These are phyloP conservation scores for Rhinoptilus africanus DNA, from an alignment of 2,113 vertebrate genomes.

Conservation along the genomic window DNA sequence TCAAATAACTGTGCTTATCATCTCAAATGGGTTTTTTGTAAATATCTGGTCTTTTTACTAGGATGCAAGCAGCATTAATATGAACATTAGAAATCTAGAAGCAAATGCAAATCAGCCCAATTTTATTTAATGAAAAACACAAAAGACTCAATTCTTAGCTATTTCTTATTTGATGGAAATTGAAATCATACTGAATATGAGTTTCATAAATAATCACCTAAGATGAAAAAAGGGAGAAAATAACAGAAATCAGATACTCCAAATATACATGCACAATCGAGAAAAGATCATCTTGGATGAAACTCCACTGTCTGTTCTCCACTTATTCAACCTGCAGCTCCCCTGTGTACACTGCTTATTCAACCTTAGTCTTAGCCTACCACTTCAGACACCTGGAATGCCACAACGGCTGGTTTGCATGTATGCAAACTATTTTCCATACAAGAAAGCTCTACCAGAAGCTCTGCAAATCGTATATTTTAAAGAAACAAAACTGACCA, in stretches of 20 bases:
- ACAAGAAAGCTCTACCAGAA: neutral
- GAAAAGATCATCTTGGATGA: neutral
- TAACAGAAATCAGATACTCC: neutral
- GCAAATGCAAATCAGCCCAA: neutral
- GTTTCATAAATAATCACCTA: neutral
- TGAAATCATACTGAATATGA: neutral
- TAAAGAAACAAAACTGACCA: constrained; percentile 53
- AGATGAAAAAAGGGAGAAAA: neutral
- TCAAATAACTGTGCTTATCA: neutral
- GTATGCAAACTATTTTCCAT: neutral
- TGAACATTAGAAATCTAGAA: neutral
- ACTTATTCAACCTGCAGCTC: neutral
- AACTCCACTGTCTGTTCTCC: neutral
- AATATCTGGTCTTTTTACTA: neutral
- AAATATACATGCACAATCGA: neutral
- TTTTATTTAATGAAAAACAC: neutral
- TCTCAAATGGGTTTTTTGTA: neutral
- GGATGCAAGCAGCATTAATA: neutral
- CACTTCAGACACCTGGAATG: neutral
- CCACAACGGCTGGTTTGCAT: neutral
- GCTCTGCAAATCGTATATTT: constrained; percentile 55
- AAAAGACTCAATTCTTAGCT: neutral
- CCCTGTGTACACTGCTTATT: neutral
- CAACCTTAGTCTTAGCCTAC: neutral
- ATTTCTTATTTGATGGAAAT: neutral